phyloP scores from a whole-genome alignment of 2,888 invertebrate species.

The Nomada lathburiana region DNA sequence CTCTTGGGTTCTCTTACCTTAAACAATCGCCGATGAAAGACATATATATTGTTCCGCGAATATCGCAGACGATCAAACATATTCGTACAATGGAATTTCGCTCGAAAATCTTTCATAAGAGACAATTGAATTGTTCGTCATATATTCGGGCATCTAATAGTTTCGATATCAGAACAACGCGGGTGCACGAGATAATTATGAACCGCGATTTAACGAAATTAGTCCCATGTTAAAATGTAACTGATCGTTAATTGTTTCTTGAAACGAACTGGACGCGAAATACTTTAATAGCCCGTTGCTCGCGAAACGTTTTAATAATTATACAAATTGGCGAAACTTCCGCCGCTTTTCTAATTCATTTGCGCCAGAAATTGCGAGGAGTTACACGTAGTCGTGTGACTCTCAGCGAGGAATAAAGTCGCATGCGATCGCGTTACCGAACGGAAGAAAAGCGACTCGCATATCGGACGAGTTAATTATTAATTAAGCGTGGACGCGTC shows the following conservation, averaged over 20 bases:
- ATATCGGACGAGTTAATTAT: conserved; percentile 24
- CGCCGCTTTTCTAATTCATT: background rate
- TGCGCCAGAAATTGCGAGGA: background rate
- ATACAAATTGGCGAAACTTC: background rate
- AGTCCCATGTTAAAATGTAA: too few relatives aligned
- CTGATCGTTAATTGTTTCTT: background rate
- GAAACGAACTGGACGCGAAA: background rate
- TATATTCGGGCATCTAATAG: too few relatives aligned
- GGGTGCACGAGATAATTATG: too few relatives aligned
- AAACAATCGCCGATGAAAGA: too few relatives aligned
- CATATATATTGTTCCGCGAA: too few relatives aligned
- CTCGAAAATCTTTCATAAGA: too few relatives aligned
- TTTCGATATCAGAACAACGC: too few relatives aligned
- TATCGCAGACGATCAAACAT: too few relatives aligned
- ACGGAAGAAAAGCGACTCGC: conserved; percentile 17
- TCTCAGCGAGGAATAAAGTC: conserved; percentile 16
- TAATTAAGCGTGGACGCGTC: conserved; percentile 24
- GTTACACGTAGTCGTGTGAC: conserved; percentile 3
- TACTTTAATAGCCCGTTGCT: background rate
- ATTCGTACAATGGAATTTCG: too few relatives aligned
- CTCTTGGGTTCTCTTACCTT: too few relatives aligned
- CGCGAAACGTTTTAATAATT: background rate
- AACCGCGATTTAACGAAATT: too few relatives aligned
- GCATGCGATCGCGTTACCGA: conserved; percentile 16
- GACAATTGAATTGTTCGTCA: too few relatives aligned